phyloP scores from a whole-genome alignment of 1,140 invertebrate species.

The Macrocentrus cingulum region DNA sequence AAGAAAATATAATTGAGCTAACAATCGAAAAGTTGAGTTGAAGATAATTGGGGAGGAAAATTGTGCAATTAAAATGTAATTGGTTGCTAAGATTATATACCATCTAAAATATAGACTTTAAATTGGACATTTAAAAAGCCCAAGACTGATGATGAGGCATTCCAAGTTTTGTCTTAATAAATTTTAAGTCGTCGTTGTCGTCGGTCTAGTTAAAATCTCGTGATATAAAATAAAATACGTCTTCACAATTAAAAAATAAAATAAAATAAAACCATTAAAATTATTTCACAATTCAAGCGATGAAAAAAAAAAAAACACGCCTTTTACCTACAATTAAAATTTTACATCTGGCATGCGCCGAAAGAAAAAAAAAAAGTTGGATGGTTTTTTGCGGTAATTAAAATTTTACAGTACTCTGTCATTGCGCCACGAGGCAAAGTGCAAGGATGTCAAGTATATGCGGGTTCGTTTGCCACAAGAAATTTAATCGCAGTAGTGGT shows the following conservation, averaged over 20 bases:
- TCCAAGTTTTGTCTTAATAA: not conserved
- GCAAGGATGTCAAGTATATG: not conserved
- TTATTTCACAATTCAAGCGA: too few species aligned
- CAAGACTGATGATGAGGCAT: not conserved
- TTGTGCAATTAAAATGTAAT: conserved; percentile 28
- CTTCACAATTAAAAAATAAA: too few species aligned
- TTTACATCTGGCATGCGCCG: not conserved
- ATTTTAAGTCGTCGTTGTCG: not conserved
- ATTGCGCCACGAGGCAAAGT: not conserved
- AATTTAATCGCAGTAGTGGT: conserved; percentile 24
- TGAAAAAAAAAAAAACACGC: not conserved
- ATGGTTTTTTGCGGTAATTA: conserved; percentile 25
- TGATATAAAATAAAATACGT: too few species aligned
- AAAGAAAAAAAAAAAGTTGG: conserved; percentile 6
- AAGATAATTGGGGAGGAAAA: conserved; percentile 24
- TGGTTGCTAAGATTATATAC: conserved; percentile 17
- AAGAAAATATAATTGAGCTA: too few species aligned
- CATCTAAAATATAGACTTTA: not conserved
- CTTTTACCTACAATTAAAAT: not conserved
- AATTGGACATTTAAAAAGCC: not conserved
- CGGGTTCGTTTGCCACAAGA: conserved; percentile 19
- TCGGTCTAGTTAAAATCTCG: too few species aligned
- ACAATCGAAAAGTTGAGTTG: conserved; percentile 9
- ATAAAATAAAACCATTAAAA: too few species aligned
- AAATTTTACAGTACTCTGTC: conserved; percentile 33